A percentile compares a stretch with the other conserved stretches of the same genome.
phyloP scores from a whole-genome alignment of 2,113 vertebrate genomes.

The Equus quagga region DNA sequence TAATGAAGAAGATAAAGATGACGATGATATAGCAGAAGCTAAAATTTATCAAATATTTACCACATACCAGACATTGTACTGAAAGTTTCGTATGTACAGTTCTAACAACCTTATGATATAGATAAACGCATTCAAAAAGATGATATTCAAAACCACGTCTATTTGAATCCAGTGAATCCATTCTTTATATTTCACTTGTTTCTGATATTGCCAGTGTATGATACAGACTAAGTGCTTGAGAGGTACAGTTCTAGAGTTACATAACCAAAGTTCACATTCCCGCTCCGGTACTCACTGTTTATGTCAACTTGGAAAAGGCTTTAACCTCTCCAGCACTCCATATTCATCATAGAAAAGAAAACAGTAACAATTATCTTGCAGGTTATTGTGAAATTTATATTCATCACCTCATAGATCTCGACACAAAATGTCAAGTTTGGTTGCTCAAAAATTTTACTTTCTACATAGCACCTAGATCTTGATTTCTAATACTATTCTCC shows the following conservation, averaged over 20 bases:
- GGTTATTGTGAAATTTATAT: background rate
- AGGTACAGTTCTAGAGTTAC: background rate
- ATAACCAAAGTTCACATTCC: background rate
- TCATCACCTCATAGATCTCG: background rate
- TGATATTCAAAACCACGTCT: background rate
- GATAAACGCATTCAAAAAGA: background rate
- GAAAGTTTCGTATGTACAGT: background rate
- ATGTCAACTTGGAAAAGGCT: background rate
- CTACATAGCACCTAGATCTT: background rate
- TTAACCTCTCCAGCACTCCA: background rate
- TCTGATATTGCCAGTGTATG: background rate
- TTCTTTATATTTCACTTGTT: background rate
- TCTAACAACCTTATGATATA: background rate
- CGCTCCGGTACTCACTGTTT: background rate
- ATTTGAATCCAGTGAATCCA: background rate
- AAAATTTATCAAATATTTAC: background rate
- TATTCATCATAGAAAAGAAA: background rate
- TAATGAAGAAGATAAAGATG: background rate
- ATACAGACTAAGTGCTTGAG: background rate
- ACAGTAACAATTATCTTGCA: background rate
- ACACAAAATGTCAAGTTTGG: background rate
- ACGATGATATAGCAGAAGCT: background rate
- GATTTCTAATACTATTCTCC: background rate
- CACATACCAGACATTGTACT: background rate
- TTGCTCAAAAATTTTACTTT: background rate